A percentile compares a stretch with the other conserved stretches of the same genome.
Conservation (phyloP, 2,888 invertebrate genomes). For the Ernsta delagoae region DNA sequence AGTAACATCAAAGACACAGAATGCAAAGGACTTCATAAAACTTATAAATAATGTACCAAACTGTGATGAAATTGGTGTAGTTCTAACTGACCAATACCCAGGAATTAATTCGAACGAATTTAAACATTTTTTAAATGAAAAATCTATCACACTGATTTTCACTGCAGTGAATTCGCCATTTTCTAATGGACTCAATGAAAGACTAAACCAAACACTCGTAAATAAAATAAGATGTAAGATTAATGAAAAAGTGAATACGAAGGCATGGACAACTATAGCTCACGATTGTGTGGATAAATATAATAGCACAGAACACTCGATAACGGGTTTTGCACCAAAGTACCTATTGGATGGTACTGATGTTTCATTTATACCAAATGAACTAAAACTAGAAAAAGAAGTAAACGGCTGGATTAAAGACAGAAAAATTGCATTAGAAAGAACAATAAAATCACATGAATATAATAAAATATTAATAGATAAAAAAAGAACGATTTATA, state of each 20-base stretch:
- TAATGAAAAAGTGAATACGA: background rate
- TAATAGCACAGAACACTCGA: background rate
- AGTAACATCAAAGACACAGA: background rate
- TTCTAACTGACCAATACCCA: background rate
- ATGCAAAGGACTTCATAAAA: background rate
- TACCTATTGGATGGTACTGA: background rate
- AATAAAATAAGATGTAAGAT: background rate
- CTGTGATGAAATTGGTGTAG: background rate
- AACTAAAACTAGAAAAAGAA: background rate
- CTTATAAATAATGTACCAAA: background rate
- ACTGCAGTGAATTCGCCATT: background rate
- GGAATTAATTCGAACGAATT: background rate
- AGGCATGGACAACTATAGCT: background rate
- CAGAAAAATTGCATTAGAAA: background rate
- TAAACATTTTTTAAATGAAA: background rate
- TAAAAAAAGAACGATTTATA: background rate
- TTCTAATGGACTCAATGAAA: background rate
- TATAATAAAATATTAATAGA: background rate
- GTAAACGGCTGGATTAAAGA: background rate
- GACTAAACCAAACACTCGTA: background rate
- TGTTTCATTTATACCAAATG: background rate
- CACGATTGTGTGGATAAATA: background rate
- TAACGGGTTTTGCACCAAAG: background rate
- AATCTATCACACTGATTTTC: background rate
- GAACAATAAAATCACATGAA: background rate